Evolutionary conservation across 1,140 invertebrate genomes (phyloP).

Genomic region (roundworm (Caenorhabditis elegans)): DNA sequence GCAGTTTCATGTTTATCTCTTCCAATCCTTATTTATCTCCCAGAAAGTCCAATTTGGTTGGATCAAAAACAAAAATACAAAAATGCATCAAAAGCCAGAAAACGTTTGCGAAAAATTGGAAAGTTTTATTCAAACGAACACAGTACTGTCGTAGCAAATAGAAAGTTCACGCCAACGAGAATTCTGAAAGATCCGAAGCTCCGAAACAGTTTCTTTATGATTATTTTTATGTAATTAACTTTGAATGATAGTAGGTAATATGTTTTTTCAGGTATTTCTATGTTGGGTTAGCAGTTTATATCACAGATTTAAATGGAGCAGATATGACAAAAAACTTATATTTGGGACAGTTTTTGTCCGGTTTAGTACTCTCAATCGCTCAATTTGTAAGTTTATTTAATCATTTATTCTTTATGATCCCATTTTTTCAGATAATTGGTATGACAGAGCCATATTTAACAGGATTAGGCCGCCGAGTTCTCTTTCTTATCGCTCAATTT

Average conservation of each 20-base stretch:
- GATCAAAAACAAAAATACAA: neutral
- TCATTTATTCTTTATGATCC: neutral
- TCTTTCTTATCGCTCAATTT: neutral
- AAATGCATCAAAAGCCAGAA: neutral
- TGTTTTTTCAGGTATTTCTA: neutral
- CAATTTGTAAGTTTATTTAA: neutral
- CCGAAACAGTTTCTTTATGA: neutral
- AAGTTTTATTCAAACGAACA: neutral
- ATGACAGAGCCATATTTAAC: conserved; percentile 2
- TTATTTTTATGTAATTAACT: neutral
- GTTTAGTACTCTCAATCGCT: neutral
- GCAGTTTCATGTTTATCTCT: neutral
- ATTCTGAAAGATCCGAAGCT: neutral
- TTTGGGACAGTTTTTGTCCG: neutral
- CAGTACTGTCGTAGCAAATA: neutral
- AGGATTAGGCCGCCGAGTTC: neutral
- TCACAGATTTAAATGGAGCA: neutral
- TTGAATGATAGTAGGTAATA: too few species aligned
- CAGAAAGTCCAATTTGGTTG: conserved; percentile 21
- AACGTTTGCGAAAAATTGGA: neutral
- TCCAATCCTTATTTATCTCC: neutral
- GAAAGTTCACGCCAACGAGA: neutral
- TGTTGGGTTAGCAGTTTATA: neutral
- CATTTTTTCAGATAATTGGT: neutral
- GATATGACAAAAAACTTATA: conserved; percentile 18